These are phyloP conservation scores for Spondyliosoma cantharus DNA, from an alignment of 2,797 vertebrate genomes.

Conservation along the genomic window DNA sequence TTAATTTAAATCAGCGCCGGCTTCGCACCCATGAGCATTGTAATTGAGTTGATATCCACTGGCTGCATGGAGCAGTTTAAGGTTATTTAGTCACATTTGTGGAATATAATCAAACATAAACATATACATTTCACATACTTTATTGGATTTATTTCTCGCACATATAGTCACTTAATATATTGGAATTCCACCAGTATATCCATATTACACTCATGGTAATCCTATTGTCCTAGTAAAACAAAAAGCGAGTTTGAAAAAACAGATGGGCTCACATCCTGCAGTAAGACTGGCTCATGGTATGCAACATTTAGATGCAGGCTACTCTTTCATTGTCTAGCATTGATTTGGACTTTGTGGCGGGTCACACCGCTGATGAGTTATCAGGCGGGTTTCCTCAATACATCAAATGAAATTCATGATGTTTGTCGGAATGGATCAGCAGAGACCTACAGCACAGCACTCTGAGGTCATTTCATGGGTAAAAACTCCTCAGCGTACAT, in stretches of 20 bases:
- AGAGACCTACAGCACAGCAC: not conserved
- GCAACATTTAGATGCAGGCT: slow-evolving; percentile 4
- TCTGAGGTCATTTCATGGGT: not conserved
- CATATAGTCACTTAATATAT: not conserved
- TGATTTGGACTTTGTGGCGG: slow-evolving; percentile 9
- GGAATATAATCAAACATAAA: not conserved
- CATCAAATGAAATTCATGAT: slow-evolving; percentile 39
- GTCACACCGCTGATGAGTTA: slow-evolving; percentile 26
- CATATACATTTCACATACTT: not conserved
- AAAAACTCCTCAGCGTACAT: slow-evolving; percentile 17
- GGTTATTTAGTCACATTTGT: not conserved
- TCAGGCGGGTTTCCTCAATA: slow-evolving; percentile 12
- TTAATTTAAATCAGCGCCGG: slow-evolving; percentile 22
- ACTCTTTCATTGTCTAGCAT: not conserved
- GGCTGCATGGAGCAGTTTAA: not conserved
- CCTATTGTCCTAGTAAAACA: not conserved
- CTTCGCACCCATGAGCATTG: not conserved
- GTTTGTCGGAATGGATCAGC: slow-evolving; percentile 13
- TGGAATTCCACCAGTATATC: not conserved
- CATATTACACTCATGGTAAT: not conserved
- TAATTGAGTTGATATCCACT: not conserved
- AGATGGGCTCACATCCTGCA: not conserved
- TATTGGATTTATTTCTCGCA: not conserved
- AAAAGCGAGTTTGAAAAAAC: not conserved
- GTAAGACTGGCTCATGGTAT: slow-evolving; percentile 10